Evolutionary conservation across 2,888 invertebrate species (phyloP), one percentile per base, ranked within the genome.

Genomic region (Leucoma salicis): DNA sequence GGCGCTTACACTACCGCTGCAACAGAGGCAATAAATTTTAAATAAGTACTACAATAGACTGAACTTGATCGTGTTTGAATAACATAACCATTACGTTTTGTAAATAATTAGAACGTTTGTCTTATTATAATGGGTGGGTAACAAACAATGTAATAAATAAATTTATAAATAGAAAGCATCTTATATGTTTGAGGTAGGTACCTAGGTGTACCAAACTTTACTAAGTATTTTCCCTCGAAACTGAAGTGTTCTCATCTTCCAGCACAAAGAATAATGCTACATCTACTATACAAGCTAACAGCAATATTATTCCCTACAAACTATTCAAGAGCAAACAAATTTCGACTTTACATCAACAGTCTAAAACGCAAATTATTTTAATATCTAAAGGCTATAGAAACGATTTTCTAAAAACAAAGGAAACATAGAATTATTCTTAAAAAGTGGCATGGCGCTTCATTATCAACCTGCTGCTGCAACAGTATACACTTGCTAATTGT

Each of bases 401-500:
- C 51, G 39, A 31, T 38, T 70, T 74, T 74, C 34, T 68, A 66
- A 70, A 71, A 71, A 60, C 57, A 42, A 35, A 44, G 43, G 31
- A 31, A 52, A 76, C 70, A 77, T 73, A 78, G 78, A 78, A 73
- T 75, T 73, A 74, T 76, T 73, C 72, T 4, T 75, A 69, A 73
- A 74, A 73, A 74, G 81, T 70, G 71, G 69, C 72, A 71, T 70
- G 67, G 70, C 57, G 74, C 81, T 82, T 82, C 82, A 82, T 82
- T 82, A 82, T 80, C 67, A n/a, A n/a, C n/a, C n/a, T n/a, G n/a
- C 71, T 63, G 66, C 68, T 74, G 70, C 64, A 63, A 65, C 47
- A 46, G 60, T 56, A 71, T 71, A 71, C 74, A 71, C 72, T 74
- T 63, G 76, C 79, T 82, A 82, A 82, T 82, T 82, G 81, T 78